Conservation (phyloP, 1,140 invertebrate genomes). For the Trissolcus basalis region DNA sequence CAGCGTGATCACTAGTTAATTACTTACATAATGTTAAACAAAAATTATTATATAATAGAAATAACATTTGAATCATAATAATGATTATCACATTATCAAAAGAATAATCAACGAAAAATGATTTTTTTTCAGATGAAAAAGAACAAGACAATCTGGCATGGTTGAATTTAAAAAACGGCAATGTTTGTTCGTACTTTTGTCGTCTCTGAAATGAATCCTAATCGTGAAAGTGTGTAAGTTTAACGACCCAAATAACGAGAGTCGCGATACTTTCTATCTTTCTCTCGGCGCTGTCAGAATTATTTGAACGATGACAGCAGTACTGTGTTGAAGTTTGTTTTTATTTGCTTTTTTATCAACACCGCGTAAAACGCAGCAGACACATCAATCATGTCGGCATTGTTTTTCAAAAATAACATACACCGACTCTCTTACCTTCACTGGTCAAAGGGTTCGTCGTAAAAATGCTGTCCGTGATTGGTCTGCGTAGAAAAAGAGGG, state of each 20-base stretch:
- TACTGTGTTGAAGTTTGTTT: no score
- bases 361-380: no score
- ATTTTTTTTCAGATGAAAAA: no score
- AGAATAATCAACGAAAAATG: no score
- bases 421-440: conserved; percentile 12
- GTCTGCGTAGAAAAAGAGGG: not conserved
- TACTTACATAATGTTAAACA: no score
- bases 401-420: conserved; percentile 4
- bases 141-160: not conserved
- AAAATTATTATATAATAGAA: no score
- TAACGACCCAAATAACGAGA: conserved; percentile 43
- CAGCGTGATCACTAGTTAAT: no score
- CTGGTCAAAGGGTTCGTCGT: not conserved
- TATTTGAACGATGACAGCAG: no score
- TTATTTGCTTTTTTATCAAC: no score
- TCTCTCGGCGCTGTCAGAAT: conserved; percentile 3
- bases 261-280: conserved; percentile 15
- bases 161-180: not conserved
- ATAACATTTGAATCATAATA: no score
- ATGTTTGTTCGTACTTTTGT: not conserved
- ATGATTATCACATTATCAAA: no score
- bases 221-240: conserved; percentile 51
- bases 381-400: not conserved
- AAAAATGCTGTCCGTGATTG: conserved; percentile 1
- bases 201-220: conserved; percentile 9